phyloP scores from a whole-genome alignment of 2,888 invertebrate species.

The Cryptus armator region DNA sequence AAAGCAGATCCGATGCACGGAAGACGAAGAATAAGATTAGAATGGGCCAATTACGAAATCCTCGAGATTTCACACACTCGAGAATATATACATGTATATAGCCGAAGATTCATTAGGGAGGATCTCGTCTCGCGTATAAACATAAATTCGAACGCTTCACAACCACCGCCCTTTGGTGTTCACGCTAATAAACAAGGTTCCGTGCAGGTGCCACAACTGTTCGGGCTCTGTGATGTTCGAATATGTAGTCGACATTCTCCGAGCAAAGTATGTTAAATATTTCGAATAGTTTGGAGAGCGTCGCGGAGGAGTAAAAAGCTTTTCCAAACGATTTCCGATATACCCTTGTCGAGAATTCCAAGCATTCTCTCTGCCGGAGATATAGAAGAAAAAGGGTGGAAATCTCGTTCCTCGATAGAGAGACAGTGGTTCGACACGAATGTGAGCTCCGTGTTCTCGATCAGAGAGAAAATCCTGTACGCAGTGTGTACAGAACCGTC shows the following conservation, averaged over 20 bases:
- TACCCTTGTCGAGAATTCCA: constrained; percentile 53
- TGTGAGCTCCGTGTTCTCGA: constrained; percentile 34
- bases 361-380: constrained; percentile 19
- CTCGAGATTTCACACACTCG: constrained; percentile 81
- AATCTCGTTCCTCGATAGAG: constrained; percentile 46
- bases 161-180: constrained; percentile 69
- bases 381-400: constrained; percentile 38
- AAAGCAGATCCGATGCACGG: constrained; percentile 40
- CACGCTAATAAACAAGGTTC: constrained; percentile 63
- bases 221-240: constrained; percentile 41
- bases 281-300: constrained; percentile 53
- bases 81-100: constrained; percentile 34
- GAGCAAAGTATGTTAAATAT: constrained; percentile 34
- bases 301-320: constrained; percentile 23
- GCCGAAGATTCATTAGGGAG: constrained; percentile 79
- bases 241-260: constrained; percentile 24
- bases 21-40: constrained; percentile 63
- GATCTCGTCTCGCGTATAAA: constrained; percentile 75
- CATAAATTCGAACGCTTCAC: constrained; percentile 74
- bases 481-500: not conserved
- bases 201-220: constrained; percentile 62
- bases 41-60: constrained; percentile 81
- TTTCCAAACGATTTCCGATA: constrained; percentile 57
- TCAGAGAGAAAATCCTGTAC: constrained; percentile 39
- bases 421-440: constrained; percentile 46